Conservation (phyloP, 1,140 invertebrate genomes). For the Diorhabda sublineata region DNA sequence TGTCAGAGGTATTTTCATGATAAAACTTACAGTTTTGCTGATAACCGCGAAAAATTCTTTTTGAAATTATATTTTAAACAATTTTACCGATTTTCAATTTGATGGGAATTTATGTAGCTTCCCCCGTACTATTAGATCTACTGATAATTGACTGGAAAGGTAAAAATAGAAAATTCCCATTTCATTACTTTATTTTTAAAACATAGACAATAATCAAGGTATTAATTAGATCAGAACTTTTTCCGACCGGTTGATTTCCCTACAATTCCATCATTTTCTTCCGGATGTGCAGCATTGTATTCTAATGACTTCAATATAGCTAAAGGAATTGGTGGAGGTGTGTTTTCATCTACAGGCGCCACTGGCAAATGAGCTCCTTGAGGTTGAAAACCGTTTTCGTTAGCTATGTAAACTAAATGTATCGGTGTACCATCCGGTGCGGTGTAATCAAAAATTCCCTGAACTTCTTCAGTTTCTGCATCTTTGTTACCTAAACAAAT, state of each 20-base stretch:
- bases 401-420: conserved; percentile 52
- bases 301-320: conserved; percentile 43
- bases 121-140: no score
- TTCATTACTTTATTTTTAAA: no score
- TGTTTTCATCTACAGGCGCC: conserved; percentile 37
- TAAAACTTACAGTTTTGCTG: no score
- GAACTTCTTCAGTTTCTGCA: conserved; percentile 14
- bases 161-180: no score
- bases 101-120: no score
- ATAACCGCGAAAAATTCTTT: no score
- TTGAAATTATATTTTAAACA: no score
- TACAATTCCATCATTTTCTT: background rate
- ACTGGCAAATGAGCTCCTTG: conserved; percentile 52
- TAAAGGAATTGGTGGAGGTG: conserved; percentile 49
- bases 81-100: no score
- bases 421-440: conserved; percentile 51
- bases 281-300: conserved; percentile 43
- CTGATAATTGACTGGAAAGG: no score
- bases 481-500: background rate
- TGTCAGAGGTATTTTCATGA: no score
- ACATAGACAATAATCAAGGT: no score
- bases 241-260: background rate
- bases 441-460: conserved; percentile 49
- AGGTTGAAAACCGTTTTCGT: conserved; percentile 53
- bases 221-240: no score